These are phyloP conservation scores for Xanthorhoe spadicearia DNA, from an alignment of 2,888 invertebrate genomes.

Conservation along the genomic window DNA sequence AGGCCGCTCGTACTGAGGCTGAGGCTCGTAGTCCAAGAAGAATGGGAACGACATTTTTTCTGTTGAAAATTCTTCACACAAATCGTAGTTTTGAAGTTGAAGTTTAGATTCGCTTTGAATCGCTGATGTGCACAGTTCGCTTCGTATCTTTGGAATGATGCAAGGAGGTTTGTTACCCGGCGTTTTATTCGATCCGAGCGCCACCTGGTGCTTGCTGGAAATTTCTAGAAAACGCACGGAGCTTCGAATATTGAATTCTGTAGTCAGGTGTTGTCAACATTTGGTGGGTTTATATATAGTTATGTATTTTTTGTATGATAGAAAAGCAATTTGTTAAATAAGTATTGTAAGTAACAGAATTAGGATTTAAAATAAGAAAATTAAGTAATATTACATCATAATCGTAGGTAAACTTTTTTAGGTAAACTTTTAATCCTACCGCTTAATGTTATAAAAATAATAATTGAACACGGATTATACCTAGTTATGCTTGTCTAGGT, in stretches of 20 bases:
- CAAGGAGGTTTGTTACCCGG: constrained; percentile 21
- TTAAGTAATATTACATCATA: too few species aligned
- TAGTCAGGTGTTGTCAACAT: constrained; percentile 49
- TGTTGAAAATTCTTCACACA: not conserved
- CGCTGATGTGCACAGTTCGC: constrained; percentile 30
- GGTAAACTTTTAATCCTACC: too few species aligned
- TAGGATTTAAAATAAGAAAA: too few species aligned
- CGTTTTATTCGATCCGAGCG: constrained; percentile 55
- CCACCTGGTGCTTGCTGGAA: constrained; percentile 60
- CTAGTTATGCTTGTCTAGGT: too few species aligned
- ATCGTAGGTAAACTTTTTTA: too few species aligned
- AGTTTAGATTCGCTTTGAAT: constrained; percentile 17
- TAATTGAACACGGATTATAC: too few species aligned
- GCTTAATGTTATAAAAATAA: too few species aligned
- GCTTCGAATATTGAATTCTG: constrained; percentile 6
- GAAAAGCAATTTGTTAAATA: too few species aligned
- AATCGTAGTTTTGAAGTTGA: constrained; percentile 3
- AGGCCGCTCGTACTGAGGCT: constrained; percentile 58
- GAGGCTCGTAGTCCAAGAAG: constrained; percentile 57
- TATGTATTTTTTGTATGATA: too few species aligned
- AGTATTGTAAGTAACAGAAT: too few species aligned
- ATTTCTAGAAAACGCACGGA: constrained; percentile 48
- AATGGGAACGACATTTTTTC: constrained; percentile 74
- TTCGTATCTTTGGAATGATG: constrained; percentile 46
- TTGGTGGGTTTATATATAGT: constrained; percentile 30